Conservation (phyloP, 2,113 vertebrate species). For the Ammospiza nelsoni region DNA sequence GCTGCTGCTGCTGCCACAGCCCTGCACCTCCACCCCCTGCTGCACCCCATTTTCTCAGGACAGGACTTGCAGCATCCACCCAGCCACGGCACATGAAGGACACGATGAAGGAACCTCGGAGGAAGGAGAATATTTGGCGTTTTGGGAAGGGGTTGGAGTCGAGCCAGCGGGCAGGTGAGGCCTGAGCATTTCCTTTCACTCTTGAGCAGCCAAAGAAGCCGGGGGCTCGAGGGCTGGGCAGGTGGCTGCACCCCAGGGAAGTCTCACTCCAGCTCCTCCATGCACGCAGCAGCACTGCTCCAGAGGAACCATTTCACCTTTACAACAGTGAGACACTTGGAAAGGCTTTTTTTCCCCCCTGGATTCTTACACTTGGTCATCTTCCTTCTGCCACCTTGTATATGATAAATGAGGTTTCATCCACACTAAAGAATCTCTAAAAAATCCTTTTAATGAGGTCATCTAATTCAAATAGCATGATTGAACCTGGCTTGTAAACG, state of each 20-base stretch:
- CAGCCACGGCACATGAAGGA: slow-evolving; percentile 93
- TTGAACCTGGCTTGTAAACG: background rate
- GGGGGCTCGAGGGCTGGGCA: slow-evolving; percentile 35
- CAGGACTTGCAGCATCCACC: slow-evolving; percentile 98
- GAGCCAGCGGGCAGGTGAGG: background rate
- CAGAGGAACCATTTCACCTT: background rate
- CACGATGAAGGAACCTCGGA: background rate
- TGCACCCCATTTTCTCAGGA: slow-evolving; percentile 99
- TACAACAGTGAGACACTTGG: background rate
- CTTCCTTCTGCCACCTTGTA: slow-evolving; percentile 11
- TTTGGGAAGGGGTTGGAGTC: slow-evolving; percentile 16
- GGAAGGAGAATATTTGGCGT: background rate
- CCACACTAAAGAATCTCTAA: background rate
- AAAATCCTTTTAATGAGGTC: slow-evolving; percentile 25
- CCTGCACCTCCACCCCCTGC: slow-evolving; percentile 93
- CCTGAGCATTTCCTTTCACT: slow-evolving; percentile 51
- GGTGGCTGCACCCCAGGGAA: slow-evolving; percentile 34
- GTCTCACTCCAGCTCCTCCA: background rate
- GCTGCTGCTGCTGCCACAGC: slow-evolving; percentile 88
- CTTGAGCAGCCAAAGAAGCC: slow-evolving; percentile 68
- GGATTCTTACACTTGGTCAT: background rate
- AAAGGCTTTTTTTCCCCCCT: background rate
- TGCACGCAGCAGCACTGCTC: background rate
- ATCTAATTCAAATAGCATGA: slow-evolving; percentile 27
- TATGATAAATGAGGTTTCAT: background rate